Evolutionary conservation across 2,888 invertebrate genomes (phyloP), one percentile per base, ranked within the genome.

Genomic region (Autographa gamma): DNA sequence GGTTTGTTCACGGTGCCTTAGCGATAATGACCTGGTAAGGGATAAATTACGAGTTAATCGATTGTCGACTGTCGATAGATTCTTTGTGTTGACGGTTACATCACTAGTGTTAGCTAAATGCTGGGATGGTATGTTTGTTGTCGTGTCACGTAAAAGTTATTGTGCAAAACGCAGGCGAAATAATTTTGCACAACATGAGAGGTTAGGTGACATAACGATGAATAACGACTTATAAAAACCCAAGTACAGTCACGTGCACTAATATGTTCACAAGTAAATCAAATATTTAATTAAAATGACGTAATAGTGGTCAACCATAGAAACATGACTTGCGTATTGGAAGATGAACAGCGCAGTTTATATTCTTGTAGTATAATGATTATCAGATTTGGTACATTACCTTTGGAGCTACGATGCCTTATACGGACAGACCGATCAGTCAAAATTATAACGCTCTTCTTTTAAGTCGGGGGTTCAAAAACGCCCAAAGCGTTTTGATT

Each of bases 161-260:
- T 86, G 82, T 82, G 86, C 71, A 86, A 86, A 85, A 71, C 60
- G 18, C 64, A 62, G 38, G 41, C 68, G 73, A 77, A 83, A 83
- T 80, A 85, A 73, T 82, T 86, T 86, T 86, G 82, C 86, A 86
- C 86, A 86, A 85, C 69, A 58, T 69, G 66, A 74, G 60, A 76
- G 60, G 52, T 52, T 68, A 66, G 58, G 62, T 86, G 81, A 82
- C 81, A 83, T 83, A 86, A 84, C 73, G 69, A 85, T 86, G 85
- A 87, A 83, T 85, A 79, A 84, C 73, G 79, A 83, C 78, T 74
- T 80, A 71, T 58, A 81, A 79, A 72, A 73, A 41, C 52, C 60
- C 34, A 34, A 18, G 52, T 77, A 77, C 72, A 67, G 73, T 71
- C 67, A 58, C 6, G 64, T 52, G 0, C 0, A 13, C 0, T 14